A percentile compares a stretch with the other conserved stretches of the same genome.
Evolutionary conservation across 2,888 invertebrate genomes (phyloP).

Genomic region (Rhodophaea formosa): DNA sequence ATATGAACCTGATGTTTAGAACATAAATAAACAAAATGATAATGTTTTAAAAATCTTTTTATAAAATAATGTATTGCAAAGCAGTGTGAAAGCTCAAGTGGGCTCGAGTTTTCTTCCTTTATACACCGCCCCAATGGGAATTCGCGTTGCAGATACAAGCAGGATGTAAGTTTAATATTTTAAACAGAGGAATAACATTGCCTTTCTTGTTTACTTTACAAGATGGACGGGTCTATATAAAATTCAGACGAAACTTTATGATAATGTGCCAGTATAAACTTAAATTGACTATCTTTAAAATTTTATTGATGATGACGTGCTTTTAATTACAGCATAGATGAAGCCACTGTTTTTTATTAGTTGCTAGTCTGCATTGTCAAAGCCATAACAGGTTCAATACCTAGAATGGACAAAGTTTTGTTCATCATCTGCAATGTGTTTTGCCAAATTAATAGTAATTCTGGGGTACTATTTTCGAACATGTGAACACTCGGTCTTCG

Average conservation of each 20-base stretch:
- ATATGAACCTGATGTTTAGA: too few relatives aligned
- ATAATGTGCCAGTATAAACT: slow-evolving; percentile 17
- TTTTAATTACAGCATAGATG: too few relatives aligned
- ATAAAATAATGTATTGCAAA: slow-evolving; percentile 44
- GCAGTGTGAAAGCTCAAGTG: slow-evolving; percentile 46
- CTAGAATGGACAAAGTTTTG: too few relatives aligned
- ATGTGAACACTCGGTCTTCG: too few relatives aligned
- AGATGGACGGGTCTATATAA: slow-evolving; percentile 10
- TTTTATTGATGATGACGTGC: background rate
- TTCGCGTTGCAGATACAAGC: slow-evolving; percentile 39
- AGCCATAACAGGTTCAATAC: too few relatives aligned
- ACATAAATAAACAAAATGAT: slow-evolving; percentile 24
- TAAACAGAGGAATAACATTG: slow-evolving; percentile 28
- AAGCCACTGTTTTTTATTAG: too few relatives aligned
- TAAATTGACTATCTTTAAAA: slow-evolving; percentile 17
- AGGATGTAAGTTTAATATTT: slow-evolving; percentile 43
- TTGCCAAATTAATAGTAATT: too few relatives aligned
- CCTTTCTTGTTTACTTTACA: slow-evolving; percentile 10
- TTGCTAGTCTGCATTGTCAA: too few relatives aligned
- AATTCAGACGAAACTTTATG: slow-evolving; percentile 8
- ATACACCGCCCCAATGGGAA: slow-evolving; percentile 38
- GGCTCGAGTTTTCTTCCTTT: slow-evolving; percentile 47
- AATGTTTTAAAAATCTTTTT: slow-evolving; percentile 32
- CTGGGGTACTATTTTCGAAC: too few relatives aligned
- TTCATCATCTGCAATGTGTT: too few relatives aligned